A percentile compares a stretch with the other conserved stretches of the same genome.
Evolutionary conservation across 2,797 vertebrate genomes (phyloP).

Genomic region (Bucorvus abyssinicus): DNA sequence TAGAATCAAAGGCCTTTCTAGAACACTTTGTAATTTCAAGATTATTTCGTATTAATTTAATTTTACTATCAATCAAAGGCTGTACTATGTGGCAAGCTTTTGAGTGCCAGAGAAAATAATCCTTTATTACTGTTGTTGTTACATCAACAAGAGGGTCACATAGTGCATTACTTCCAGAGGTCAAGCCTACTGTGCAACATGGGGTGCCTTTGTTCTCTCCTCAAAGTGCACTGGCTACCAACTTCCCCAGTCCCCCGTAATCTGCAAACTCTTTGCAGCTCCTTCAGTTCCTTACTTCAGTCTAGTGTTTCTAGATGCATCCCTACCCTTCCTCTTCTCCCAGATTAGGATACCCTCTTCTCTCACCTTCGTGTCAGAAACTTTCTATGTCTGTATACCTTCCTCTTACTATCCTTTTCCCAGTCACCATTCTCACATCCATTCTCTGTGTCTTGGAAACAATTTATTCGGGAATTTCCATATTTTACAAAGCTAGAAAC

Average conservation of each 20-base stretch:
- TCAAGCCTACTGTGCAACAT: constrained; percentile 24
- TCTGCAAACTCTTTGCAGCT: neutral
- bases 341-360: neutral
- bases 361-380: neutral
- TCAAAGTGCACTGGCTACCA: neutral
- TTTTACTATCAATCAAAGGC: constrained; percentile 48
- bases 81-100: constrained; percentile 1
- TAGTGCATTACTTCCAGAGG: neutral
- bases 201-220: constrained; percentile 25
- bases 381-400: neutral
- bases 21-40: constrained; percentile 56
- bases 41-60: constrained; percentile 61
- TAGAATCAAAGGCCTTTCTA: constrained; percentile 41
- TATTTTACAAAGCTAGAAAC: neutral
- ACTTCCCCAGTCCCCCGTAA: neutral
- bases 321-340: neutral
- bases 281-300: neutral
- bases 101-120: constrained; percentile 31
- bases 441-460: neutral
- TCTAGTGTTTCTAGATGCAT: neutral
- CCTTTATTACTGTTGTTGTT: constrained; percentile 46
- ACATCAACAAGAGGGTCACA: constrained; percentile 35
- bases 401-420: neutral
- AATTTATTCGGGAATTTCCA: neutral
- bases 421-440: neutral